phyloP scores from a whole-genome alignment of 2,113 vertebrate genomes.

The Podarcis cretensis region DNA sequence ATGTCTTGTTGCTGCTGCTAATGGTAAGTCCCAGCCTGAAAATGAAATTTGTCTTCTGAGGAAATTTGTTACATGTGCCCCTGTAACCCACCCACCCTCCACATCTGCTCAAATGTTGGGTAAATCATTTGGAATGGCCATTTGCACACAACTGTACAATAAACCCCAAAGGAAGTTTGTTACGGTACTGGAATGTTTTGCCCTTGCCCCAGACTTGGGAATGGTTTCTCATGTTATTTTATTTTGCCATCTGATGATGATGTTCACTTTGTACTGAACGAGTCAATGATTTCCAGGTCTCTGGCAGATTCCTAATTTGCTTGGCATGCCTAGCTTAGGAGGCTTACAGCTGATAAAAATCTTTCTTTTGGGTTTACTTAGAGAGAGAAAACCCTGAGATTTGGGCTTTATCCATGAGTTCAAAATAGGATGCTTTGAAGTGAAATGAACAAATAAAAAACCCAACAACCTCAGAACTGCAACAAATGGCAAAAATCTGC shows the following conservation, averaged over 20 bases:
- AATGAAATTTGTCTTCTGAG: no score
- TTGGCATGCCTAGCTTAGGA: slow-evolving; percentile 62
- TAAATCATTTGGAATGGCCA: no score
- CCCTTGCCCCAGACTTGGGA: background rate
- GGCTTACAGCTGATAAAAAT: slow-evolving; percentile 64
- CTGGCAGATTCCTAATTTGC: slow-evolving; percentile 62
- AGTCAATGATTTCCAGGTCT: slow-evolving; percentile 46
- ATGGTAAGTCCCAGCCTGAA: no score
- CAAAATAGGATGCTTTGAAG: slow-evolving; percentile 15
- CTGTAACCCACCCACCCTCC: no score
- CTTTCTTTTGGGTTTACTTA: background rate
- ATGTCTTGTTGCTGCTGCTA: no score
- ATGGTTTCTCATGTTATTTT: background rate
- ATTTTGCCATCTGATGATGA: background rate
- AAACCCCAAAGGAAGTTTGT: background rate
- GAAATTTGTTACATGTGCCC: no score
- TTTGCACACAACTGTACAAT: no score
- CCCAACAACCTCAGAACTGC: background rate
- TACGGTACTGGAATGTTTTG: background rate
- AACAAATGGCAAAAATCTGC: slow-evolving; percentile 32
- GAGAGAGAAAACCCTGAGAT: slow-evolving; percentile 35
- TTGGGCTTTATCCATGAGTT: slow-evolving; percentile 48
- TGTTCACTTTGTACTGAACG: slow-evolving; percentile 28
- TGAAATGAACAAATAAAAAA: background rate
- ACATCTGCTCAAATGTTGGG: no score